These are phyloP conservation scores for Patella caerulea DNA, from an alignment of 2,888 invertebrate species.

Conservation along the genomic window DNA sequence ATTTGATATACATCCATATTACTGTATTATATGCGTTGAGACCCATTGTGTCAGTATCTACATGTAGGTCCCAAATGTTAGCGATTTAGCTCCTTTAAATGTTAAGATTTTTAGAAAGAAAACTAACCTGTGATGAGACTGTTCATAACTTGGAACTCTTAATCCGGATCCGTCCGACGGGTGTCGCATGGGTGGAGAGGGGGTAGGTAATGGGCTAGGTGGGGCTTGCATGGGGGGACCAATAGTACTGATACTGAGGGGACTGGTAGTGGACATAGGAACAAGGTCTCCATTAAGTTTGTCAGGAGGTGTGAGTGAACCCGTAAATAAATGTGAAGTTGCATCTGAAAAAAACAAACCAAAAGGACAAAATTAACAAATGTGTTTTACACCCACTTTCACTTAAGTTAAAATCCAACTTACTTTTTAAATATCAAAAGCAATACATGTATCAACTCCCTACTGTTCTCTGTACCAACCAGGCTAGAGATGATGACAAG, in stretches of 20 bases:
- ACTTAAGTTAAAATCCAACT: too few relatives aligned
- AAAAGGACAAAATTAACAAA: neutral
- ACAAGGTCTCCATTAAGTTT: constrained; percentile 72
- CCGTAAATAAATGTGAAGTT: constrained; percentile 66
- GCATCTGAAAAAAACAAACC: constrained; percentile 47
- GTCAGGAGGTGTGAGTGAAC: constrained; percentile 73
- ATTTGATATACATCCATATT: too few relatives aligned
- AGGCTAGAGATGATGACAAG: too few relatives aligned
- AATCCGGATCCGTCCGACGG: constrained; percentile 25
- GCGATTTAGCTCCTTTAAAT: too few relatives aligned
- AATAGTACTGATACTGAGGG: constrained; percentile 63
- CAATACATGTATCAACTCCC: too few relatives aligned
- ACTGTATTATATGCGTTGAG: too few relatives aligned
- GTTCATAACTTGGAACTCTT: constrained; percentile 16
- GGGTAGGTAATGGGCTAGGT: constrained; percentile 78
- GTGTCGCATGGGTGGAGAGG: constrained; percentile 66
- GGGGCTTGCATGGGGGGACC: constrained; percentile 84
- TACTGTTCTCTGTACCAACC: too few relatives aligned
- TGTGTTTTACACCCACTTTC: too few relatives aligned
- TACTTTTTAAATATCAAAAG: too few relatives aligned
- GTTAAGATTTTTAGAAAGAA: neutral
- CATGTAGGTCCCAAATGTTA: too few relatives aligned
- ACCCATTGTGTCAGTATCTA: too few relatives aligned
- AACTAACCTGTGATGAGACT: constrained; percentile 23
- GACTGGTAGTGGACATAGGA: constrained; percentile 62